Percentiles rank a stretch among this genome's conserved stretches.
Conservation (phyloP, 2,797 vertebrate species). For the Falco cherrug region DNA sequence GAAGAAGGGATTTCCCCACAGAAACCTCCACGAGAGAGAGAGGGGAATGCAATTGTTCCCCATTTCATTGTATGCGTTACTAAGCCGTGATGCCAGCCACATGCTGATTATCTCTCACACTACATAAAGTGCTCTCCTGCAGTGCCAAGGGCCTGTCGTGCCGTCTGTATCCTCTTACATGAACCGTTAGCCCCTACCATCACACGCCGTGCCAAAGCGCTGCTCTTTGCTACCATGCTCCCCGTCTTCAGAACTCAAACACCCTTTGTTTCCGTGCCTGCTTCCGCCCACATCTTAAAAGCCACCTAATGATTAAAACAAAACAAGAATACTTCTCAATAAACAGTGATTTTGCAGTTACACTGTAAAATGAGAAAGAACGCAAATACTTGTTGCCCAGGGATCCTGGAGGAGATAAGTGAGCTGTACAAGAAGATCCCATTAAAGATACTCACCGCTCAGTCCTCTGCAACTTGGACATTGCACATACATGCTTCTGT, state of each 20-base stretch:
- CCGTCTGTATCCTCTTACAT: conserved; percentile 43
- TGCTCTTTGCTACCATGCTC: not conserved
- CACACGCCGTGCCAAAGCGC: not conserved
- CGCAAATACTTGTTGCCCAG: not conserved
- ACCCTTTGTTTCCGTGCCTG: conserved; percentile 32
- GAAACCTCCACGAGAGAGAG: not conserved
- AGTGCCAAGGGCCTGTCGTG: not conserved
- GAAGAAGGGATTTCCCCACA: conserved; percentile 2
- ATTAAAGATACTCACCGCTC: not conserved
- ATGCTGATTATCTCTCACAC: conserved; percentile 50
- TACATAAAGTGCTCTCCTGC: conserved; percentile 46
- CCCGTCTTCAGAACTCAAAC: not conserved
- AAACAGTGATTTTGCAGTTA: not conserved
- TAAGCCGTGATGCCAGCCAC: not conserved
- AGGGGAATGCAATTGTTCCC: not conserved
- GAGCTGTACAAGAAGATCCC: rapidly evolving
- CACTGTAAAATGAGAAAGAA: not conserved
- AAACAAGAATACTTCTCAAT: conserved; percentile 7
- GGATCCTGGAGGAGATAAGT: not conserved
- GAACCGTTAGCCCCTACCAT: not conserved
- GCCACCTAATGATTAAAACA: conserved; percentile 34
- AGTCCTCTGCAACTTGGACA: not conserved
- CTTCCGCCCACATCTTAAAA: conserved; percentile 40
- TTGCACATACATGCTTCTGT: not conserved
- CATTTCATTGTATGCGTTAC: not conserved